Evolutionary conservation across 2,797 vertebrate genomes (phyloP), one percentile per base, ranked within the genome.

Genomic region (Falco columbarius): DNA sequence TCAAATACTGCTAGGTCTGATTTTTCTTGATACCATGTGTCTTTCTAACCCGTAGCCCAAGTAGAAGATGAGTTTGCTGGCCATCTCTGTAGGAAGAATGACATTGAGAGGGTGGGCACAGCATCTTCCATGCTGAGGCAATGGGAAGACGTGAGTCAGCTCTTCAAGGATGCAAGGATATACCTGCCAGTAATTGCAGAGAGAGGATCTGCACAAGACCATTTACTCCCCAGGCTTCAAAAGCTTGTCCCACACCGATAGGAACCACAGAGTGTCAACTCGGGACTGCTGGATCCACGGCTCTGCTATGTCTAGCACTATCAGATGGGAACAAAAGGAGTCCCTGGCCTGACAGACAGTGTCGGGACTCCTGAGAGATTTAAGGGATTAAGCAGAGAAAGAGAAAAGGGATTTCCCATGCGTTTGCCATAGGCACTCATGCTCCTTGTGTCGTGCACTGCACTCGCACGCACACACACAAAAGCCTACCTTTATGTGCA

Each of bases 111-210:
- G 9, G 46, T 42, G 76, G 21, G 22, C 49, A 59, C 51, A 34
- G n/a, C 4, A 14, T 9, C 47, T 34, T 19, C 84, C 52, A 7
- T 0, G 0, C 36, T 26, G 12, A 54, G 44, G 38, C 36, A 32
- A 12, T 2, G 12, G 1, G 2, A 14, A 30, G 22, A 17, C 32
- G 18, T 4, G 13, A 40, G 36, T 27, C 47, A 27, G 9, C 27
- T 79, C 26, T 3, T 4, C 80, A 38, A 14, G 62, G 70, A 14
- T 15, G 46, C 51, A 8, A 47, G 32, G 59, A 51, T 18, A 40
- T 24, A 4, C 9, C 46, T 12, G 0, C 1, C 1, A 3, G 18
- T 17, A 52, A 36, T 3, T 29, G 7, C 15, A 32, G 52, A 7
- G n/a, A 12, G 58, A 76, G 38, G n/a, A 46, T 59, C 62, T 49